Conservation (phyloP, 2,888 invertebrate species). For the Philereme vetulata region DNA sequence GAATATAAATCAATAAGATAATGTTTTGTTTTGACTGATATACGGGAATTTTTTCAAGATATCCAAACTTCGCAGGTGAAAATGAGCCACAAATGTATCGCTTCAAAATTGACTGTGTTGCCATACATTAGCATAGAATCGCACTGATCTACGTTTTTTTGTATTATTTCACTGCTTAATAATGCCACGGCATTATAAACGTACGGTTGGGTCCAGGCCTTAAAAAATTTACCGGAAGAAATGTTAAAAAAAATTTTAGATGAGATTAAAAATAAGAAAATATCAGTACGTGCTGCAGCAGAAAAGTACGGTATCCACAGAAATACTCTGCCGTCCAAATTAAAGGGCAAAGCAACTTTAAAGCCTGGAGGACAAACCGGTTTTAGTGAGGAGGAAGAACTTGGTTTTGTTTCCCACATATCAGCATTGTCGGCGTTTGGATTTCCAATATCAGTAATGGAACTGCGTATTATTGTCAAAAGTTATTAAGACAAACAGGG, state of each 20-base stretch:
- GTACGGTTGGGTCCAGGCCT: slow-evolving; percentile 20
- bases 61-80: slow-evolving; percentile 26
- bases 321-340: slow-evolving; percentile 19
- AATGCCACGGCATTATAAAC: slow-evolving; percentile 25
- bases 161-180: slow-evolving; percentile 14
- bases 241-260: slow-evolving; percentile 19
- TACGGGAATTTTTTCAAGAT: slow-evolving; percentile 18
- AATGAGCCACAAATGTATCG: slow-evolving; percentile 21
- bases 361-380: no score
- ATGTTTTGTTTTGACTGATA: slow-evolving; percentile 18
- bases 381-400: no score
- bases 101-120: no score
- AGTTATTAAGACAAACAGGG: no score
- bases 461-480: no score
- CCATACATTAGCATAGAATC: no score
- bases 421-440: no score
- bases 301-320: slow-evolving; percentile 27
- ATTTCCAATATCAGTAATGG: no score
- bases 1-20: slow-evolving; percentile 19
- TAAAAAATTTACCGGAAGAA: slow-evolving; percentile 23
- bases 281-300: slow-evolving; percentile 20
- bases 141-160: background rate
- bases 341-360: no score
- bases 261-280: slow-evolving; percentile 24
- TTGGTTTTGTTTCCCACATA: no score